Evolutionary conservation across 2,888 invertebrate species (phyloP).

Genomic region (Eustalomyia histrio): DNA sequence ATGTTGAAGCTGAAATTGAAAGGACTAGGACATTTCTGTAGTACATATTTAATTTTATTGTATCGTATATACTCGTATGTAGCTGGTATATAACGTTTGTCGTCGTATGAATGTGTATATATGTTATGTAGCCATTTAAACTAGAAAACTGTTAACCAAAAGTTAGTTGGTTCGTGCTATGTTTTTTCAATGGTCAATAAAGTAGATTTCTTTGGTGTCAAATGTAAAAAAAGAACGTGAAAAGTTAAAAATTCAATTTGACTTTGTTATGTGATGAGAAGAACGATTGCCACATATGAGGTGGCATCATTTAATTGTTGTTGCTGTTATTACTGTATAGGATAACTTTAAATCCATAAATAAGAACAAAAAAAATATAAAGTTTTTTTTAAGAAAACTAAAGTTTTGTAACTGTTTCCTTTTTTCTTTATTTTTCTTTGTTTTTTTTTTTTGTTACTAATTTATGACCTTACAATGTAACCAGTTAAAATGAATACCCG

Average conservation of each 20-base stretch:
- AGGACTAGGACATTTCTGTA: too few relatives aligned
- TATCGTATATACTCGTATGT: too few relatives aligned
- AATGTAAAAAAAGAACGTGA: conserved; percentile 12
- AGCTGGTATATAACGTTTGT: neutral
- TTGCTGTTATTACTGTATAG: conserved; percentile 33
- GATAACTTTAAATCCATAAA: conserved; percentile 42
- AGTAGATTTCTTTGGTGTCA: conserved; percentile 10
- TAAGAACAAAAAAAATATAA: conserved; percentile 2
- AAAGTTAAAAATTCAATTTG: conserved; percentile 49
- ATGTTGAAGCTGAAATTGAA: too few relatives aligned
- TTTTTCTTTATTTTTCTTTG: conserved; percentile 17
- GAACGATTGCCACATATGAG: conserved; percentile 33
- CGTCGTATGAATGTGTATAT: neutral
- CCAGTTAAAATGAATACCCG: conserved; percentile 30
- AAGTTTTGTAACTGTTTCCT: conserved; percentile 23
- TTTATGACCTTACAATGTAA: conserved; percentile 50
- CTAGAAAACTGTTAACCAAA: conserved; percentile 1
- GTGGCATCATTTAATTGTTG: conserved; percentile 1
- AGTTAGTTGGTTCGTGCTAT: conserved; percentile 22
- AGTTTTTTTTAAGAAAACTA: conserved; percentile 21
- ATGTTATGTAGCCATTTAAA: conserved; percentile 5
- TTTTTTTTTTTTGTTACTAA: conserved; percentile 41
- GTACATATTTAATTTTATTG: too few relatives aligned
- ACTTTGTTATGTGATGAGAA: conserved; percentile 39
- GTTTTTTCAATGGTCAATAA: conserved; percentile 21